A percentile compares a stretch with the other conserved stretches of the same genome.
phyloP scores from a whole-genome alignment of 1,140 invertebrate species.

The Pristionchus pacificus region DNA sequence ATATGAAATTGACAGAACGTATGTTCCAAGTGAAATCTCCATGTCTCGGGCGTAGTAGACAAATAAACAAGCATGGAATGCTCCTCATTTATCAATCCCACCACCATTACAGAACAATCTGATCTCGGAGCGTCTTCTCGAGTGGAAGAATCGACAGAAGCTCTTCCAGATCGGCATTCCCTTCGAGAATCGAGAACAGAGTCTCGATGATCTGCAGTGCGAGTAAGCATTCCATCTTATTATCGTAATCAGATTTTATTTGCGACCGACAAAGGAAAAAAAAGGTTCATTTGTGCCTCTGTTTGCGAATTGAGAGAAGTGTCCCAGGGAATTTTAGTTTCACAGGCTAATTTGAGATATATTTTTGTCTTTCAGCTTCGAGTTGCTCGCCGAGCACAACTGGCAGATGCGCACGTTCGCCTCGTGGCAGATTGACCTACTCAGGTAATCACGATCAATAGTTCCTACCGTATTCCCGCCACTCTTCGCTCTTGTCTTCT shows the following conservation, averaged over 20 bases:
- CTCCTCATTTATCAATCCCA: background rate
- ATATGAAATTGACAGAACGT: constrained; percentile 13
- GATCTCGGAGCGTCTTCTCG: constrained; percentile 45
- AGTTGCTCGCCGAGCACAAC: constrained; percentile 53
- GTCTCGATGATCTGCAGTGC: constrained; percentile 52
- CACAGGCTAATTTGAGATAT: constrained; percentile 24
- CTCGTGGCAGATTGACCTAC: constrained; percentile 52
- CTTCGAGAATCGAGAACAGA: constrained; percentile 49
- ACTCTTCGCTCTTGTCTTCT: too few relatives aligned
- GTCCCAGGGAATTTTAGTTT: too few relatives aligned
- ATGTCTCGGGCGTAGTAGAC: constrained; percentile 7
- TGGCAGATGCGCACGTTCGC: constrained; percentile 55
- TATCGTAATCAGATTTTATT: constrained; percentile 8
- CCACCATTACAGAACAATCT: constrained; percentile 41
- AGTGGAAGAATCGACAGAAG: constrained; percentile 57
- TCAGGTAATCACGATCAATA: constrained; percentile 15
- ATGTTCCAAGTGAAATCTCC: constrained; percentile 1
- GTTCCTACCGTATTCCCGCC: background rate
- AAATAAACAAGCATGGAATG: background rate
- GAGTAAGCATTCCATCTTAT: constrained; percentile 37
- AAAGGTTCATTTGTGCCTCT: too few relatives aligned
- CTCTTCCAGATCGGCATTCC: constrained; percentile 52
- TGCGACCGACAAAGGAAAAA: too few relatives aligned
- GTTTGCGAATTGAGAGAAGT: too few relatives aligned
- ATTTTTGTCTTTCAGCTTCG: constrained; percentile 44